Conservation (phyloP, 2,797 vertebrate genomes). For the Allobates femoralis region DNA sequence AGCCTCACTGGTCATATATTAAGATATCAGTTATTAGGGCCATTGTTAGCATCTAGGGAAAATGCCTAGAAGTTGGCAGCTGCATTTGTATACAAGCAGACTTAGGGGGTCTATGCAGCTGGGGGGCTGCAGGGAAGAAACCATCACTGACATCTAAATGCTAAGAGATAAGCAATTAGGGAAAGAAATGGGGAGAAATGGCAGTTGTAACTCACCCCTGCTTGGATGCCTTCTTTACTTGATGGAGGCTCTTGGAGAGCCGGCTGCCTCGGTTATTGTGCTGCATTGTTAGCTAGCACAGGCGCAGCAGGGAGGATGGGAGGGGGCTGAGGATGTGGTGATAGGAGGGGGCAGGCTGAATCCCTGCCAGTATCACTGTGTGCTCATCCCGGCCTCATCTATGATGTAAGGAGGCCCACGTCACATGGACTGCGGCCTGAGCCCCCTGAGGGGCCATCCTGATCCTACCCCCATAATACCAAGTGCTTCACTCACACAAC, state of each 20-base stretch:
- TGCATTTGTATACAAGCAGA: background rate
- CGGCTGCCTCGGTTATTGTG: conserved; percentile 59
- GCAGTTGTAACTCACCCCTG: conserved; percentile 42
- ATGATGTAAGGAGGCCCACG: conserved; percentile 61
- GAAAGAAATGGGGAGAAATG: background rate
- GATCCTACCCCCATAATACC: conserved; percentile 42
- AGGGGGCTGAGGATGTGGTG: conserved; percentile 36
- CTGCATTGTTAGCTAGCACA: conserved; percentile 63
- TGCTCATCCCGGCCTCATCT: conserved; percentile 48
- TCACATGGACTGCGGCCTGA: conserved; percentile 56
- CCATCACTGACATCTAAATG: background rate
- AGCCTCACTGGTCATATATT: background rate
- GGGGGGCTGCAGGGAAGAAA: background rate
- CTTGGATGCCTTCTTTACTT: conserved; percentile 46
- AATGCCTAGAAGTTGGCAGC: conserved; percentile 11
- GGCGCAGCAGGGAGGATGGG: conserved; percentile 51
- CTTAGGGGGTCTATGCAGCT: background rate
- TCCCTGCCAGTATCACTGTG: conserved; percentile 35
- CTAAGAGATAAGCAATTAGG: background rate
- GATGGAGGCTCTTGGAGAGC: conserved; percentile 53
- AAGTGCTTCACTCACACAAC: conserved; percentile 51
- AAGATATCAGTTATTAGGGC: background rate
- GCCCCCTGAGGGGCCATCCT: conserved; percentile 54
- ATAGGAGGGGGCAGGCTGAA: conserved; percentile 19
- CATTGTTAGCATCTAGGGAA: background rate